Base-by-base conservation (phyloP, 2,797 vertebrate species). In the Tarsius wallacei region DNA sequence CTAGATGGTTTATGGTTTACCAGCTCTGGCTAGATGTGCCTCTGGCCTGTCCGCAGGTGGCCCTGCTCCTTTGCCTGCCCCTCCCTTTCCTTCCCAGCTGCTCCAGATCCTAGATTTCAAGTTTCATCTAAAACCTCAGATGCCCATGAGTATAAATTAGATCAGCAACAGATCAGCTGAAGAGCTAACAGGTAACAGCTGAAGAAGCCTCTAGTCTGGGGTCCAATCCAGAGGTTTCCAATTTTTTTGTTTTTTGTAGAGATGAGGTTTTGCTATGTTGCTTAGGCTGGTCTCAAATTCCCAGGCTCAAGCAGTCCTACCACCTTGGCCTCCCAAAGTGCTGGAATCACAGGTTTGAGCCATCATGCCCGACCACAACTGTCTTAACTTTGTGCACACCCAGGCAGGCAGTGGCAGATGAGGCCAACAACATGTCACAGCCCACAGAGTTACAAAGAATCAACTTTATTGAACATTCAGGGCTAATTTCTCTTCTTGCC, bases 401-500 rank as follows among this genome's bases (percentile, higher is more conserved):
- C 53, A 71, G 0, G 5, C 33, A 36, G 51, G 0, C 33, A n/a
- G 0, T 42, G 57, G 81, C 42, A 47, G 47, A 33, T 26, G 57
- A 82, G 71, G 70, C 1, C 33, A 55, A 70, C 31, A 68, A 91
- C 7, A 61, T 2, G 51, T 17, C 70, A 90, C 59, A 74, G 33
- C 68, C 81, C 83, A 85, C 28, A 66, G 36, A 86, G 74, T 70
- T 97, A 97, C 87, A 97, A 98, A 97, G 73, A 96, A 74, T 53
- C 84, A 53, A 88, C 68, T 98, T 98, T 98, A 98, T 98, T 98
- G 92, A 47, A 87, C 74, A 61, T 1, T 28, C n/a, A 9, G 63
- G 31, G 19, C 99, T 98, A 99, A 97, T 99, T 99, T 98, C 99
- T 99, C 98, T 99, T 99, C 97, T 99, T 99, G 98, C 99, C 98